Base-by-base conservation (phyloP, 1,140 invertebrate genomes). In the Drosophila orena region DNA sequence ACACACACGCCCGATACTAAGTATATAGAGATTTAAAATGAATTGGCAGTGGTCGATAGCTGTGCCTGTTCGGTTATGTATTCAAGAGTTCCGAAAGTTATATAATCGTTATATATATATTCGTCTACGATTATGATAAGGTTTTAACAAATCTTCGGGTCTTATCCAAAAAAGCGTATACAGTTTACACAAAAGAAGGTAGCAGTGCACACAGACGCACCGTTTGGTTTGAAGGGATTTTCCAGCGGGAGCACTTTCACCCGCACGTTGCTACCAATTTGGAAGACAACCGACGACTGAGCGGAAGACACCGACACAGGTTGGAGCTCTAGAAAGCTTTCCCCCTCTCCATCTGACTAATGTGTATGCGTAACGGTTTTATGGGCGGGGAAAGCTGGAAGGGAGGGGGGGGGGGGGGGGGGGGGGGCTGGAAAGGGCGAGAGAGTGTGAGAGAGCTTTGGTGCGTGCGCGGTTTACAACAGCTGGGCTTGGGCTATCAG, bases 321-420 rank as follows among this genome's bases (percentile, higher is more conserved):
- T 65, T 88, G 83, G 27, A 54, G 80, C 71, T 88, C 83, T 76
- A 83, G 75, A 72, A 57, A 88, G 75, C 79, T 86, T 85, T 80
- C 8, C 12, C 50, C 40, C 72, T 65, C 49, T 46, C 8, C 17
- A 22, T 11, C n/a, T 24, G 24, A 10, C 27, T 17, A 35, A 17
- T 60, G 10, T 38, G 35, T 30, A 17, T 44, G 50, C 43, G 52
- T 69, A 50, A 15, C 43, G 35, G 22, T 55, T 55, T 42, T 53
- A 54, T 43, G 46, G 49, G 46, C 34, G 30, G 12, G 6, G 35
- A 71, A 53, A 53, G 49, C 40, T 44, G 40, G 49, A 46, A 1
- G 24, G 17, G 17, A 1, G 17, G n/a, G 10, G n/a, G 34, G 40
- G 65, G 53, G 17, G 17, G 17, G 17, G 17, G 17, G 17, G 17